Evolutionary conservation across 64 coral and sea anemone species (phyloP).

Genomic region (Dendrophyllia cribrosa): DNA sequence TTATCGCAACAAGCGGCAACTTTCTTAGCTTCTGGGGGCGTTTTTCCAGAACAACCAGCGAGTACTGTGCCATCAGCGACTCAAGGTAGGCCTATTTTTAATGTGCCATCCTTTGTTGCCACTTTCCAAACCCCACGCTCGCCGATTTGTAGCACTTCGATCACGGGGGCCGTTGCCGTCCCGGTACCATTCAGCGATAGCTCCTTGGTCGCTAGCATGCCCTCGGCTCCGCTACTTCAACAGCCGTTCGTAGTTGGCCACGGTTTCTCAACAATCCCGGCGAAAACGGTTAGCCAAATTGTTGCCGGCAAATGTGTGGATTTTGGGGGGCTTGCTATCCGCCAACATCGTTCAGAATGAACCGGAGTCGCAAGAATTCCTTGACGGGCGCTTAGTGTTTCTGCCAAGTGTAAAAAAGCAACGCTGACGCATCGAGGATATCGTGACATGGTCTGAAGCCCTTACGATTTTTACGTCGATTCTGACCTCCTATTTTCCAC

Average conservation of each 20-base stretch:
- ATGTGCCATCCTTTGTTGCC: conserved; percentile 10
- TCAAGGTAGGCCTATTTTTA: not conserved
- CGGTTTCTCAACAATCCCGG: conserved; percentile 19
- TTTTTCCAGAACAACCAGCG: not conserved
- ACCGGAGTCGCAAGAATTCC: too few species aligned
- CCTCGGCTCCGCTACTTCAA: not conserved
- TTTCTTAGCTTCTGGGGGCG: too few species aligned
- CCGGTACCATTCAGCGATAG: not conserved
- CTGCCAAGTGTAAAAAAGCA: too few species aligned
- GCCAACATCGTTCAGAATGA: not conserved
- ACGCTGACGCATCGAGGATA: too few species aligned
- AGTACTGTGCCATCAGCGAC: too few species aligned
- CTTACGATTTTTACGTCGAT: too few species aligned
- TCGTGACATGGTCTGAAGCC: too few species aligned
- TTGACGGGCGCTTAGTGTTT: too few species aligned
- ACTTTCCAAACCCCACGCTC: not conserved
- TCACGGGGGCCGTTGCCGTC: not conserved
- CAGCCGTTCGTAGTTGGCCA: conserved; percentile 30
- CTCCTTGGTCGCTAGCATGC: not conserved
- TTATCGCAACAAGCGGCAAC: too few species aligned
- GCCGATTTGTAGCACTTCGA: not conserved
- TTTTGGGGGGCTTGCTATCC: not conserved
- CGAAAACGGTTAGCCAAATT: conserved; percentile 29
- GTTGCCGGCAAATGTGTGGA: conserved; percentile 29
- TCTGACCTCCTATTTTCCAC: too few species aligned